Evolutionary conservation across 2,888 invertebrate species (phyloP), one percentile per base, ranked within the genome.

Genomic region (Dolichopus griseipennis): DNA sequence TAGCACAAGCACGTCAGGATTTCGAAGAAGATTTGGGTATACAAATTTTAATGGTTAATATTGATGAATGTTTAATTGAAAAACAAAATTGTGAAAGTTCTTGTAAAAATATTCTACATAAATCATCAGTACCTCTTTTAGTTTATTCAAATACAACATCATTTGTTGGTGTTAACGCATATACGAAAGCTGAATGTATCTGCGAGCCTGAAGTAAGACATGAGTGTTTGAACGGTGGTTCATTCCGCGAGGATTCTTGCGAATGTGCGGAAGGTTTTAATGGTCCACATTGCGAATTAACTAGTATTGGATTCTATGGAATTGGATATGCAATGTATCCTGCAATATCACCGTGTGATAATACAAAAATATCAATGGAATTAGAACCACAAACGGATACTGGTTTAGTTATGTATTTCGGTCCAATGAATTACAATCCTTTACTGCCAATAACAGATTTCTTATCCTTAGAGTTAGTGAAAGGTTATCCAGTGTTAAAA

Each of bases 141-240:
- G 93, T 99, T 9, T 95, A 91, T 76, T 95, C 97, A 0, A 98
- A 98, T 78, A 90, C 88, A 1, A 94, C 95, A 0, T 94, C 95
- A 5, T 93, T 97, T 77, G 94, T 98, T 18, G 97, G 97, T 0
- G 93, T 99, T 0, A 88, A 89, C 27, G 93, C 94, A 0, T 84
- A 90, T 43, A 90, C 93, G 0, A 89, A 90, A 78, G 89, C 93
- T 0, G 86, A 89, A 65, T 96, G 95, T 76, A 86, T 85, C 0
- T 92, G 92, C 72, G 77, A 72, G 78, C 75, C 0, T 69, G 69
- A 0, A n/a, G 66, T 69, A 0, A 66, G 71, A 21, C 70, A 72
- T n/a, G 84, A 85, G 0, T 94, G 94, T 76, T 83, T 91, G 68
- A 94, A 95, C 77, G 93, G 92, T 72, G 95, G 89, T 63, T 84